Base-by-base conservation (phyloP, 2,888 invertebrate genomes). In the Euplexia lucipara region DNA sequence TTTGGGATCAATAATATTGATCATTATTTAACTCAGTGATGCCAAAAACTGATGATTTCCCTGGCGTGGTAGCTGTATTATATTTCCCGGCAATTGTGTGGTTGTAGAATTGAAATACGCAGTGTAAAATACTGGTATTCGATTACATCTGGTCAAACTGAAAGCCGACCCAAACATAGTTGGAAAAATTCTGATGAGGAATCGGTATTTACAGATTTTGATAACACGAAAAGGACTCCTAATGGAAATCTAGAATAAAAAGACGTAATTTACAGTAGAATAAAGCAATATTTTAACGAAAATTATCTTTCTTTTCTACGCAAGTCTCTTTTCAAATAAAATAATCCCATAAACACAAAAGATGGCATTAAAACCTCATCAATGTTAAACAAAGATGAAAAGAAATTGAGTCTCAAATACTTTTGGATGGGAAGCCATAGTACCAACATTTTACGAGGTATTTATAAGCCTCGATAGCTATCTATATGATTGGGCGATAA, bases 331-430 rank as follows among this genome's bases (percentile, higher is more conserved):
- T 52, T 37, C 12, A 12, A 39, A 47, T 32, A 47, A 52, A 68
- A 53, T 39, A 54, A 74, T 67, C 35, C 9, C 5, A 16, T 56
- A 34, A 34, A 18, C 35, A 37, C 48, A 67, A 69, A 71, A 73
- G 35, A 16, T 8, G 47, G 37, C 22, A 60, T 60, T 54, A 53
- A 68, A 75, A 10, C 70, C 76, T 49, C 39, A 70, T 37, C 49
- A 70, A 45, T 60, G 35, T 41, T 42, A 60, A 75, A 70, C 53
- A 70, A 75, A 60, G 76, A 32, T 8, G 32, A 44, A 49, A 49
- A 75, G 70, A 70, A 70, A 75, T 51, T 53, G 61, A 60, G 44
- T 53, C 30, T 14, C 37, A 75, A 75, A 70, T 39, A 49, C 70
- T 71, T 71, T 70, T 51, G 22, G 49, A 26, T 49, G 34, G 0